phyloP scores from a whole-genome alignment of 2,113 vertebrate species.

The Anguilla rostrata region DNA sequence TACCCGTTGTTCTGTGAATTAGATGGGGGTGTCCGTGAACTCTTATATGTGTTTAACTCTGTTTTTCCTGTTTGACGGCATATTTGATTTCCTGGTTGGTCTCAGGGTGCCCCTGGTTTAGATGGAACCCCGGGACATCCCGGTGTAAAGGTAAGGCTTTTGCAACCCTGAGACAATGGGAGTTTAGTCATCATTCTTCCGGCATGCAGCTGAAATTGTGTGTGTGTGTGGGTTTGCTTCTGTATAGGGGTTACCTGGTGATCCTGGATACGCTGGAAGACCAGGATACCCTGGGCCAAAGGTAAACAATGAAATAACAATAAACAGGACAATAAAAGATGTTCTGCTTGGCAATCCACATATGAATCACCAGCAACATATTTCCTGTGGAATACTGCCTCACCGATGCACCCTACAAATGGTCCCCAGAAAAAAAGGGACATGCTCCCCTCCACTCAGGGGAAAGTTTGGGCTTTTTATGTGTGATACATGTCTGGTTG shows the following conservation, averaged over 20 bases:
- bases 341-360: neutral
- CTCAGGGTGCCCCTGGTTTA: conserved; percentile 79
- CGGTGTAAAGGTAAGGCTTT: conserved; percentile 72
- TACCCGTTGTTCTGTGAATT: too few species aligned
- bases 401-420: too few species aligned
- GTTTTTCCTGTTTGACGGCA: too few species aligned
- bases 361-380: neutral
- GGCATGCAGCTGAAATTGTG: neutral
- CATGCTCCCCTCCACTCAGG: too few species aligned
- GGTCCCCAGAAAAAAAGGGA: too few species aligned
- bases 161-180: neutral
- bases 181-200: neutral
- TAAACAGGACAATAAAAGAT: neutral
- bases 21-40: too few species aligned
- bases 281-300: conserved; percentile 76
- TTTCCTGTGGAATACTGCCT: neutral
- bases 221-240: neutral
- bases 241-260: conserved; percentile 70
- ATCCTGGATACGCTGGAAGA: conserved; percentile 66
- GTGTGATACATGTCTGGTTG: neutral
- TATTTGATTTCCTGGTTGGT: conserved; percentile 5
- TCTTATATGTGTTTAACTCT: too few species aligned
- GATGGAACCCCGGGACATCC: conserved; percentile 73
- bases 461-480: neutral
- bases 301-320: conserved; percentile 62